Evolutionary conservation across 1,140 invertebrate genomes (phyloP), one percentile per base, ranked within the genome.

Genomic region (Drosophila bipectinata): DNA sequence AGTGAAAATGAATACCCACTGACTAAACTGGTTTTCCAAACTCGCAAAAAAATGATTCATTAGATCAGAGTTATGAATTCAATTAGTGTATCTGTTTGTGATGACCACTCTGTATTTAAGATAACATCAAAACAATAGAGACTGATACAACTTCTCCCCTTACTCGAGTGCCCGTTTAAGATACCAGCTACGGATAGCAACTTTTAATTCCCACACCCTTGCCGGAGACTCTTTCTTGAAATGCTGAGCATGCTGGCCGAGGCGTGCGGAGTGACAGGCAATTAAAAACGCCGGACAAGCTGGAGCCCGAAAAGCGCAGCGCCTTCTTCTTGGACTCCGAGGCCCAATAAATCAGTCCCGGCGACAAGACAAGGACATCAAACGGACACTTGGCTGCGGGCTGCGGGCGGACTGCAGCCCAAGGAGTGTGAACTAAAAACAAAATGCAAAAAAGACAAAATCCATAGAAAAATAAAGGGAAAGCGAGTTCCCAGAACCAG

Each of bases 331-430:
- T 59, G 15, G 72, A 39, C 63, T 44, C 54, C 32, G 45, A 59
- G 41, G 63, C 73, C 81, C 78, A 87, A 87, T 85, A 85, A 85
- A 88, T 85, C 82, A 82, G 74, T 37, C 24, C 34, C 60, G 14
- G 58, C 52, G 73, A 85, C 81, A 80, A 45, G 37, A 39, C 68
- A 87, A 85, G 81, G 73, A 77, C 74, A 81, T 60, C 68, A 60
- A 87, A 59, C 47, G 64, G 61, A 72, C 58, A 54, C 51, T 63
- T 74, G 47, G 72, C 75, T 57, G 56, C 30, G 21, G 47, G 72
- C 75, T 57, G 56, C 30, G 21, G 48, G 49, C 60, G n/a, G 21
- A 39, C 28, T 60, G 56, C 48, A 44, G 53, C 52, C 30, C 58
- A 71, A 67, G 79, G 66, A 74, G 82, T 72, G 73, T 54, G 61